Base-by-base conservation (phyloP, 2,888 invertebrate species). In the Leucoptera coffeella region DNA sequence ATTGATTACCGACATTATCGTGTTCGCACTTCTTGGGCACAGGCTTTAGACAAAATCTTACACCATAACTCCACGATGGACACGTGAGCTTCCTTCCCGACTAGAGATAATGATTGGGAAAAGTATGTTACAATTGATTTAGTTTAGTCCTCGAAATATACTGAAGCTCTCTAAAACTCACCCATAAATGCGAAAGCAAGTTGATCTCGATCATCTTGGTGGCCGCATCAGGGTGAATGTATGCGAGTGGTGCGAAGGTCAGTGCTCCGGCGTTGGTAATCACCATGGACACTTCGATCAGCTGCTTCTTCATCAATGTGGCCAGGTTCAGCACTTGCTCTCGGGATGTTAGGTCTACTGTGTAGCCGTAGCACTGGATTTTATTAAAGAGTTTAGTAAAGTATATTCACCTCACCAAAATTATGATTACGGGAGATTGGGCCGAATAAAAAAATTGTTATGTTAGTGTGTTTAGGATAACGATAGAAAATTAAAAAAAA, bases 151-250 rank as follows among this genome's bases (percentile, higher is more conserved):
- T 8, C 13, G 11, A 12, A 9, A 12, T 5, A n/a, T 22, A 22
- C 10, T 11, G 9, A 23, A n/a, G n/a, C n/a, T n/a, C n/a, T n/a
- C n/a, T n/a, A n/a, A 25, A n/a, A 26, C 33, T 33, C 38, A 67
- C 67, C 67, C 67, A 69, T 35, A 69, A 54, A 38, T 69, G 69
- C 7, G 64, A 56, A 28, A 67, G 36, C 23, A 69, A 38, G 32
- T 69, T 69, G 28, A 56, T 40, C 15, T 67, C 64, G 5, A 69
- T 36, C 1, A 59, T 42, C 29, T 37, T 56, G 1, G 42, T 35
- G 11, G 64, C 40, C 1, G 49, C 32, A 3, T 65, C 64, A 0
- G 54, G 47, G 2, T 46, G 43, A 7, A 61, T 33, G 15, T 52
- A 50, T n/a, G 40, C 35, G 9, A 67, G 35, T 1, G 65, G 60